These are phyloP conservation scores for Streblospio benedicti DNA, from an alignment of 1,140 invertebrate species.

Conservation along the genomic window DNA sequence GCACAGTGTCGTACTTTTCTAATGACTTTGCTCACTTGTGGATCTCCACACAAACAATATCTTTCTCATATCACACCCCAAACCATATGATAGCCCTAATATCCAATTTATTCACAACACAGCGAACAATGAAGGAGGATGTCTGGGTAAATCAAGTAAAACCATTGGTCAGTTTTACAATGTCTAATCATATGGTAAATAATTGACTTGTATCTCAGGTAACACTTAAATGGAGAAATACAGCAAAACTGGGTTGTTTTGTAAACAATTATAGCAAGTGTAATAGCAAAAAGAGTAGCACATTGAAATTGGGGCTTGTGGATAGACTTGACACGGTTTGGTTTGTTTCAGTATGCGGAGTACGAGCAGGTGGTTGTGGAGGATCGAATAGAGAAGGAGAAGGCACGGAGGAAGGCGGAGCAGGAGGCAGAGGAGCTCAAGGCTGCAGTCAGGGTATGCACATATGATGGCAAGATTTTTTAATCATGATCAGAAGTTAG, in stretches of 20 bases:
- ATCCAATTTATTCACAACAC: too few species aligned
- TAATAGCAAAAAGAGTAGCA: background rate
- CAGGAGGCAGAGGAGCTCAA: conserved; percentile 42
- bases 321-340: background rate
- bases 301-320: background rate
- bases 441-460: conserved; percentile 38
- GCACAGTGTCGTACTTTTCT: background rate
- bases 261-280: too few species aligned
- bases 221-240: too few species aligned
- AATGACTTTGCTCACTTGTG: background rate
- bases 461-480: conserved; percentile 3
- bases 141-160: too few species aligned
- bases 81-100: too few species aligned
- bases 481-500: background rate
- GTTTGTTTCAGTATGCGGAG: conserved; percentile 39
- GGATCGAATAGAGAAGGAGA: conserved; percentile 46
- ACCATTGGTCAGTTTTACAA: too few species aligned
- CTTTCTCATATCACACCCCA: too few species aligned
- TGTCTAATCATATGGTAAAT: too few species aligned
- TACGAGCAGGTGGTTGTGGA: conserved; percentile 47
- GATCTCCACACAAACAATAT: background rate
- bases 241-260: too few species aligned
- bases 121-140: too few species aligned
- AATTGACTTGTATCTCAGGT: too few species aligned
- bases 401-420: conserved; percentile 37